These are phyloP conservation scores for Bombus polaris DNA, from an alignment of 1,140 invertebrate genomes.

Conservation along the genomic window DNA sequence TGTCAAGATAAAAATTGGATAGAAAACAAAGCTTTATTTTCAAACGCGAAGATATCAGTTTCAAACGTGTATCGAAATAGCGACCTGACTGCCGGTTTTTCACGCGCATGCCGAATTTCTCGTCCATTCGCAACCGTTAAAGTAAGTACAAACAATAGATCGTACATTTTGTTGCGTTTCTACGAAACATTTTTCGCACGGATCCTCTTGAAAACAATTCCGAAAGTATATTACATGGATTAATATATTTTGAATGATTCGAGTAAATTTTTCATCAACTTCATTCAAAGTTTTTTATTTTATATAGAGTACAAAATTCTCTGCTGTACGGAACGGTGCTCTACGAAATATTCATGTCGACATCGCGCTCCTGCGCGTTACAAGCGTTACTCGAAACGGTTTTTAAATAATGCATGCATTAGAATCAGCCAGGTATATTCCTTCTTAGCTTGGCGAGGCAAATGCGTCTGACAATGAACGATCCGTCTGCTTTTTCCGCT, in stretches of 20 bases:
- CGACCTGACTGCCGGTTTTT: background rate
- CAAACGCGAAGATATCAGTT: background rate
- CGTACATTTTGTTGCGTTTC: background rate
- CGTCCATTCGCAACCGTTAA: background rate
- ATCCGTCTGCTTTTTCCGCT: conserved; percentile 1
- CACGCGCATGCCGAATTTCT: background rate
- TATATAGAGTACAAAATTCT: conserved; percentile 1
- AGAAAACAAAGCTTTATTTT: background rate
- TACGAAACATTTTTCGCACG: too few species aligned
- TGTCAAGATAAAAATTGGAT: background rate
- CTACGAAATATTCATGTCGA: conserved; percentile 11
- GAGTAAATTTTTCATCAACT: conserved; percentile 2
- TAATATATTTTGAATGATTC: conserved; percentile 3
- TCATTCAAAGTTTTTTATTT: conserved; percentile 16
- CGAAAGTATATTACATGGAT: background rate
- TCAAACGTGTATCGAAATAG: background rate
- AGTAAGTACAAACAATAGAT: background rate
- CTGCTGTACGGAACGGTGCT: background rate
- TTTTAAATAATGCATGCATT: conserved; percentile 31
- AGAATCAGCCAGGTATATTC: conserved; percentile 4
- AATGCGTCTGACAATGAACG: background rate
- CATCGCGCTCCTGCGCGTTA: background rate
- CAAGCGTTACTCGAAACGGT: background rate
- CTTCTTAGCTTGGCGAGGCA: background rate
- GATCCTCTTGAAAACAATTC: background rate